Base-by-base conservation (phyloP, 92 coral and sea anemone genomes). In the Siderastrea siderea region DNA sequence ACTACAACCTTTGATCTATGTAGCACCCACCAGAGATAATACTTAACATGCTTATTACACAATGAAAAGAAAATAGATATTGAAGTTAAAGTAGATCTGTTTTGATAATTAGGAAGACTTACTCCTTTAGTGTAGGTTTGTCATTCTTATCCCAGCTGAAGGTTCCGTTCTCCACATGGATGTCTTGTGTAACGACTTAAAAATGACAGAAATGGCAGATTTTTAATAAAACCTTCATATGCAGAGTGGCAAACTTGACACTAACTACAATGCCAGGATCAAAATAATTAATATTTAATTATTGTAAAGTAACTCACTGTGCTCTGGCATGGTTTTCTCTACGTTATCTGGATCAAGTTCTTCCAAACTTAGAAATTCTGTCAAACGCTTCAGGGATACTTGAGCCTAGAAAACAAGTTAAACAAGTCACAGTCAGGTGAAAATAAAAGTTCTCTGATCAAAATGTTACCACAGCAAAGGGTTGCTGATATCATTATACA, bases 141-240 rank as follows among this genome's bases (percentile, higher is more conserved):
- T 86, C 88, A 2, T 65, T 87, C 47, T 26, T 86, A 75, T 96
- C 99, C 99, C 99, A 96, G 69, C 84, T 93, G 77, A 96, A 92
- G 45, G 95, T 75, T 13, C 98, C 98, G 71, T 91, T 84, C 4
- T 91, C 94, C 45, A 95, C 93, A 51, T 91, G 95, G 70, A 96
- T 80, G 16, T 87, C 94, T 79, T 92, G 98, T 61, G 92, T 47
- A 53, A 87, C 67, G 72, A 88, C 98, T 94, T n/a, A 12, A 72
- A 71, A 68, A 43, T 49, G 10, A 38, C 19, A 52, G 51, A 19
- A 15, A 5, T 49, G 44, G 0, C 4, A 48, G 78, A 17, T 48
- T 73, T 7, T 4, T 3, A 45, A 2, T 10, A 67, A 7, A 10
- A 51, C 60, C 8, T 5, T 3, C 8, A 44, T 47, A 67, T 44